Evolutionary conservation across 2,888 invertebrate species (phyloP), one percentile per base, ranked within the genome.

Genomic region (Eubasilissa splendida): DNA sequence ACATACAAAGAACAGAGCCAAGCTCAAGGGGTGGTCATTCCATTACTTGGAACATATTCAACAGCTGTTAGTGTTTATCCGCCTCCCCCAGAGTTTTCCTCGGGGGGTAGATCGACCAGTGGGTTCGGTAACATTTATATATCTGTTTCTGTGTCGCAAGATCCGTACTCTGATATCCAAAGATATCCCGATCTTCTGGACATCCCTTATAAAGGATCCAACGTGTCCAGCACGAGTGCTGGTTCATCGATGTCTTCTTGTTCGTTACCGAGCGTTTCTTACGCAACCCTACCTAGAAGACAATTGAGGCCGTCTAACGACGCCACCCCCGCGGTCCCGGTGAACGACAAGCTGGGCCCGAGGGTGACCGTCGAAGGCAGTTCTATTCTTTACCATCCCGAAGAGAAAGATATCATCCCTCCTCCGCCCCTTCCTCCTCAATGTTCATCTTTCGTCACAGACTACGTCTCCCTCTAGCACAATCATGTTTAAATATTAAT

Each of bases 131-230:
- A 94, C 86, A 94, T 94, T 84, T 94, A 94, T 87, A 94, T 94
- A 85, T 94, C 94, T 83, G 94, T 94, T 74, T 93, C 94, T 10
- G 91, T 94, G 85, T 93, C 93, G 84, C 93, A 94, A 87, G 94
- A 94, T 85, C 91, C 92, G 86, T 88, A 90, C 77, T 86, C 91
- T 83, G 90, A 89, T 85, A 90, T 92, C 70, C 92, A 92, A 84
- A 92, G 94, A 86, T 94, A 94, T 87, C 95, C 94, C 65, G 95
- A 94, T 87, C 88, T 95, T 82, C 88, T 94, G 85, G 94, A 94
- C 87, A 92, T 94, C 84, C 93, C 94, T 76, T 91, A 83, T 53
- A 83, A 92, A 85, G 88, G 92, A 76, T 86, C 89, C 84, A 87
- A 88, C 82, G 84, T 88, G 87, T 85, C 88, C 86, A 75, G 74